Evolutionary conservation across 2,888 invertebrate genomes (phyloP).

Genomic region (Cataglyphis rosenhaueri): DNA sequence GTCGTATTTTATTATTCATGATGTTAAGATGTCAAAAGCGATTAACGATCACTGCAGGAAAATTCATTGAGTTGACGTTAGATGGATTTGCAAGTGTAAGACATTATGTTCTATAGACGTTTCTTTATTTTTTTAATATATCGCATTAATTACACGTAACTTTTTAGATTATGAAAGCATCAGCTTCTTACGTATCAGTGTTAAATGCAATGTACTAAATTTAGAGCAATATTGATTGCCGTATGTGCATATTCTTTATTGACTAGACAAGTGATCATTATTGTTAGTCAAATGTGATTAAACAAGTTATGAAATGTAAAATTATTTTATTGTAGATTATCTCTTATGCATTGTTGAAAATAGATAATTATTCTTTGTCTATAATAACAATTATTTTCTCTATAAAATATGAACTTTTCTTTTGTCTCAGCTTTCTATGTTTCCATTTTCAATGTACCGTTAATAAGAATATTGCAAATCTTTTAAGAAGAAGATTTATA

Average conservation of each 20-base stretch:
- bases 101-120: neutral
- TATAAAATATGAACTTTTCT: neutral
- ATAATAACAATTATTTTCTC: neutral
- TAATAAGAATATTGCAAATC: neutral
- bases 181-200: slow-evolving; percentile 61
- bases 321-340: neutral
- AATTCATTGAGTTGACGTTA: slow-evolving; percentile 36
- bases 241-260: neutral
- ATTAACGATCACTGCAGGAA: slow-evolving; percentile 45
- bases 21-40: slow-evolving; percentile 46
- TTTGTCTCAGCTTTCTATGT: neutral
- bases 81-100: slow-evolving; percentile 44
- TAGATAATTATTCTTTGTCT: neutral
- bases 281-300: neutral
- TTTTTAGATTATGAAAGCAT: slow-evolving; percentile 63
- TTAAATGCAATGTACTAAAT: slow-evolving; percentile 59
- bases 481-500: neutral
- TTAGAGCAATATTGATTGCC: neutral
- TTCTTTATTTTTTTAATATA: neutral
- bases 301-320: neutral
- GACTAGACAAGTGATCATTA: neutral
- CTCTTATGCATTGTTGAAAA: neutral
- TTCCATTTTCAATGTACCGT: neutral
- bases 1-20: slow-evolving; percentile 41
- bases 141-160: neutral